Evolutionary conservation across 2,888 invertebrate species (phyloP).

Genomic region (Noctua comes): DNA sequence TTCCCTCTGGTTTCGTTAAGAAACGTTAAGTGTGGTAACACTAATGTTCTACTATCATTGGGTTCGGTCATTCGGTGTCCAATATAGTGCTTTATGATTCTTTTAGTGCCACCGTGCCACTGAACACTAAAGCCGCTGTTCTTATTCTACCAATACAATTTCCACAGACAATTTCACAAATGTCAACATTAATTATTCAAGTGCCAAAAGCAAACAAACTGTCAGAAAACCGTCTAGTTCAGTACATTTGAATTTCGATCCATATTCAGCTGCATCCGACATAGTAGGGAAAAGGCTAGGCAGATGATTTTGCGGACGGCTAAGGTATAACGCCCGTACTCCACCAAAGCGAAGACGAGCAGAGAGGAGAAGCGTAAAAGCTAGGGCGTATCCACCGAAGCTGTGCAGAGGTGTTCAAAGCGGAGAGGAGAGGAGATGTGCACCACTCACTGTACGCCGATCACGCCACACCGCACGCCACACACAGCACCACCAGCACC

Average conservation of each 20-base stretch:
- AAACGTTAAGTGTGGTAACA: conserved; percentile 4
- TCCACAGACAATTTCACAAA: not conserved
- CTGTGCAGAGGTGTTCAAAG: too few species aligned
- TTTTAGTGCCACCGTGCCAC: not conserved
- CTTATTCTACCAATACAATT: not conserved
- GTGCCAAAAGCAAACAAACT: not conserved
- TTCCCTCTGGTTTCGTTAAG: conserved; percentile 24
- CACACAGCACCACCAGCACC: too few species aligned
- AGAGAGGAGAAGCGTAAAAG: too few species aligned
- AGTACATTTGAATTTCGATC: conserved; percentile 7
- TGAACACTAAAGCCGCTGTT: not conserved
- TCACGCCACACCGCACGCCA: too few species aligned
- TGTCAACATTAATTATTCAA: too few species aligned
- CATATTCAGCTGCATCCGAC: not conserved
- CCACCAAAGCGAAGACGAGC: too few species aligned
- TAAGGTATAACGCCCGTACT: too few species aligned
- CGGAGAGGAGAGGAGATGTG: too few species aligned
- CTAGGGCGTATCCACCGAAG: too few species aligned
- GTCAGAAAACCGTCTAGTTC: conserved; percentile 1
- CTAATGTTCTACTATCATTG: conserved; percentile 51
- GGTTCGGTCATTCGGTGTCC: not conserved
- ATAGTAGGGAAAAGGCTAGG: too few species aligned
- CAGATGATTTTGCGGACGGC: too few species aligned
- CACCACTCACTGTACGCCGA: too few species aligned
- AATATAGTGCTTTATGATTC: not conserved